Conservation (phyloP, 2,797 vertebrate genomes). For the Paguma larvata region DNA sequence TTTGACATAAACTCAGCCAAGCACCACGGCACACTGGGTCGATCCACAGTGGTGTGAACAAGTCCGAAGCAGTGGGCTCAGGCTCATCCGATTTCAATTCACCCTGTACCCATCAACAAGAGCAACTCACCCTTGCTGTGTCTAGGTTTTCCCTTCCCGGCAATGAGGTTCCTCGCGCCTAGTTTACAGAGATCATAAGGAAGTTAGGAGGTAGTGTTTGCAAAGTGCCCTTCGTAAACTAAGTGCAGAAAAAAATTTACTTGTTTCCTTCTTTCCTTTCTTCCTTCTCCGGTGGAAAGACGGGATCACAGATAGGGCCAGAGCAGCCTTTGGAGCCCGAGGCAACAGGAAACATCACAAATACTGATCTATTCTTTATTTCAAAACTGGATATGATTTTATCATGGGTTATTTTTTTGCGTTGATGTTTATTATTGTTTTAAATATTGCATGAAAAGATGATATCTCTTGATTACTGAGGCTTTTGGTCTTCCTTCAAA, state of each 20-base stretch:
- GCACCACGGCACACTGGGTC: fast-evolving
- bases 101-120: fast-evolving
- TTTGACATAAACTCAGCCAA: neutral
- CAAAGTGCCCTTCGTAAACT: neutral
- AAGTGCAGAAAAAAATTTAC: neutral
- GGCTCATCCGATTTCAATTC: neutral
- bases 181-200: no score
- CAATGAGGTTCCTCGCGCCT: neutral
- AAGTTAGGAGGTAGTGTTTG: neutral
- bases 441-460: neutral
- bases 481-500: neutral
- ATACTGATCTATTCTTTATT: neutral
- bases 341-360: neutral
- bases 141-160: neutral
- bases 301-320: no score
- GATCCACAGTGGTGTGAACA: fast-evolving
- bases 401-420: neutral
- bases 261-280: neutral
- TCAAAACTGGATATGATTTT: neutral
- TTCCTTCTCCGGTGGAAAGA: neutral
- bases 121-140: neutral
- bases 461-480: neutral
- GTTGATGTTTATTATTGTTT: neutral
- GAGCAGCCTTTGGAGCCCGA: neutral
- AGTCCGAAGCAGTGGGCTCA: neutral